Percentiles rank a stretch among this genome's conserved stretches.
phyloP scores from a whole-genome alignment of 2,888 invertebrate genomes.

The Himalopsyche kuldschensis region DNA sequence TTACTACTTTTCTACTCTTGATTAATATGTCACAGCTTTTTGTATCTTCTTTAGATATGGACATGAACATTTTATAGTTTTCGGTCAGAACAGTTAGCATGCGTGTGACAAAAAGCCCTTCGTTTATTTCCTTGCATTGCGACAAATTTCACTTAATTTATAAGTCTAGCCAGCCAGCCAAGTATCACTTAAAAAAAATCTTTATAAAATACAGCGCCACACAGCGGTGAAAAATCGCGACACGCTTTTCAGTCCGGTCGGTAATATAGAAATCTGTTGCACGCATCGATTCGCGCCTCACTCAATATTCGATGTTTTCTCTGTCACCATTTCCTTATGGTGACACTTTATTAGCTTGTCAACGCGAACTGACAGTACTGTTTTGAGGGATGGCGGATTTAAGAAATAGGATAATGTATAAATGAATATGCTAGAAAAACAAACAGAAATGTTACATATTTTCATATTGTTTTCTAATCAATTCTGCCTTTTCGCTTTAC shows the following conservation, averaged over 20 bases:
- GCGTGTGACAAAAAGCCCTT: too few relatives aligned
- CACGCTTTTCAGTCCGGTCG: background rate
- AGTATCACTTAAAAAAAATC: background rate
- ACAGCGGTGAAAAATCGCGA: background rate
- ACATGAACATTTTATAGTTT: too few relatives aligned
- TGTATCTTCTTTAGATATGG: too few relatives aligned
- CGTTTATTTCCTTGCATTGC: too few relatives aligned
- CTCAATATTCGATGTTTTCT: background rate
- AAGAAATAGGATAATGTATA: background rate
- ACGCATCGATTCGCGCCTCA: background rate
- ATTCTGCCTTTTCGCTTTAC: background rate
- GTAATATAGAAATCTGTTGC: slow-evolving; percentile 1
- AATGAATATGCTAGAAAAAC: background rate
- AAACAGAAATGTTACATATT: background rate
- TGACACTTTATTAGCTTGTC: background rate
- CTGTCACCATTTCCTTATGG: background rate
- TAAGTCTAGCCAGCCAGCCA: background rate
- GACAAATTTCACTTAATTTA: too few relatives aligned
- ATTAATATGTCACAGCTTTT: too few relatives aligned
- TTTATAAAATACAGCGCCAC: background rate
- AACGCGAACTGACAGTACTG: background rate
- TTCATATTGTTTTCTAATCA: background rate
- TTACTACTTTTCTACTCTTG: too few relatives aligned
- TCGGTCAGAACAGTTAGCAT: too few relatives aligned
- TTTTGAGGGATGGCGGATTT: background rate